Percentiles rank a stretch among this genome's conserved stretches.
These are phyloP conservation scores for Andrena trimmerana DNA, from an alignment of 2,888 invertebrate genomes.

Conservation along the genomic window DNA sequence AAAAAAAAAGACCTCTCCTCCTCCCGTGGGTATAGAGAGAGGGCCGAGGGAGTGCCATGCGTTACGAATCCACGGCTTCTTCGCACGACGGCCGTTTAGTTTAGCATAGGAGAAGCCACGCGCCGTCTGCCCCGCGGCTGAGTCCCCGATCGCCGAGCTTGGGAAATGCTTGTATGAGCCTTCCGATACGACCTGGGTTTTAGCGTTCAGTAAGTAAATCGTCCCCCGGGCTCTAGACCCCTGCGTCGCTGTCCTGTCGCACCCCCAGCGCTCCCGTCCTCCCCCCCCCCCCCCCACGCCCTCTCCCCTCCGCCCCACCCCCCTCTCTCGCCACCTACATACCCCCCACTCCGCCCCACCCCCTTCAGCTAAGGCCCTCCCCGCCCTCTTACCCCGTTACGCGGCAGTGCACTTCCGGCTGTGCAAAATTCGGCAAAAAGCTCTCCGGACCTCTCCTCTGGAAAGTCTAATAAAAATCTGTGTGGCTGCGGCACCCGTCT, in stretches of 20 bases:
- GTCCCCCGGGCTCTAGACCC: slow-evolving; percentile 71
- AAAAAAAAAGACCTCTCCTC: slow-evolving; percentile 54
- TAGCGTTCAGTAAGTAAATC: slow-evolving; percentile 76
- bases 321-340: slow-evolving; percentile 14
- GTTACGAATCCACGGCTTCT: slow-evolving; percentile 74
- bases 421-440: slow-evolving; percentile 63
- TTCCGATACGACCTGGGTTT: slow-evolving; percentile 65
- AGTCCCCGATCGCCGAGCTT: slow-evolving; percentile 43
- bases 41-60: slow-evolving; percentile 79
- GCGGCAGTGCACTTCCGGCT: slow-evolving; percentile 74
- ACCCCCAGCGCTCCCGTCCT: slow-evolving; percentile 60
- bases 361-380: background rate
- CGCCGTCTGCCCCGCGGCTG: slow-evolving; percentile 31
- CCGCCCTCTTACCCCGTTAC: slow-evolving; percentile 51
- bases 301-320: too few relatives aligned
- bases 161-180: slow-evolving; percentile 58
- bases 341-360: slow-evolving; percentile 12
- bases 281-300: slow-evolving; percentile 21
- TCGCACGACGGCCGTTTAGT: slow-evolving; percentile 56
- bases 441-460: slow-evolving; percentile 26
- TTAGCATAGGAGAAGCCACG: slow-evolving; percentile 57
- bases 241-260: slow-evolving; percentile 75
- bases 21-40: slow-evolving; percentile 63
- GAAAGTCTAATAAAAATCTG: slow-evolving; percentile 31
- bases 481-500: slow-evolving; percentile 28